Conservation (phyloP, 2,113 vertebrate species). For the Caranx ignobilis region DNA sequence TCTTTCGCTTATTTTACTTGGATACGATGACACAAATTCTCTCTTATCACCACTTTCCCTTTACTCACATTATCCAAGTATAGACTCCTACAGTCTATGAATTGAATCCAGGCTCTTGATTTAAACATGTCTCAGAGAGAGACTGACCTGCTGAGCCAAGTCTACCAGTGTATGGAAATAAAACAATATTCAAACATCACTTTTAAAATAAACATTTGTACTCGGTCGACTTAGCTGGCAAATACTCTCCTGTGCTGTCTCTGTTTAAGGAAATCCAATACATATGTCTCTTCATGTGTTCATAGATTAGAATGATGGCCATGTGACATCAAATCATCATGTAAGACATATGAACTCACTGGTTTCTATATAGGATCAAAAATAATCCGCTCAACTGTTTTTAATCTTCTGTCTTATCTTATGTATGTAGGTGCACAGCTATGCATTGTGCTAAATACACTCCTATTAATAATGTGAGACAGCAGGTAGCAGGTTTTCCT, state of each 20-base stretch:
- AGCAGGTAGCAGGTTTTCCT: slow-evolving; percentile 7
- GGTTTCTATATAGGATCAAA: slow-evolving; percentile 50
- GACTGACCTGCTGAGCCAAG: slow-evolving; percentile 67
- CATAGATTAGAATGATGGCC: slow-evolving; percentile 49
- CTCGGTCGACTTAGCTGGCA: slow-evolving; percentile 52
- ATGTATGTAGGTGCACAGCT: neutral
- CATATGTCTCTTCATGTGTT: slow-evolving; percentile 61
- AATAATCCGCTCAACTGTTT: slow-evolving; percentile 23
- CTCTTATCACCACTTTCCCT: slow-evolving; percentile 72
- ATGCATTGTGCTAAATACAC: neutral
- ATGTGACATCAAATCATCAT: slow-evolving; percentile 53
- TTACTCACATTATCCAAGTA: slow-evolving; percentile 61
- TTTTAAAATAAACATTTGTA: slow-evolving; percentile 79
- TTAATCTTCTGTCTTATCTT: neutral
- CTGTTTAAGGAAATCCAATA: slow-evolving; percentile 71
- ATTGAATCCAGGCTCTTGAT: slow-evolving; percentile 63
- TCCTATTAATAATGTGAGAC: neutral
- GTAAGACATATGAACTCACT: slow-evolving; percentile 42
- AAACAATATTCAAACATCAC: slow-evolving; percentile 77
- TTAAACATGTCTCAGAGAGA: slow-evolving; percentile 55
- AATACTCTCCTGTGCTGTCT: slow-evolving; percentile 45
- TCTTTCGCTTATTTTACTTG: slow-evolving; percentile 75
- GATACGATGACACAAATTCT: slow-evolving; percentile 68
- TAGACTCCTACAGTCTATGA: slow-evolving; percentile 43
- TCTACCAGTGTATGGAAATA: slow-evolving; percentile 74